These are phyloP conservation scores for Quiscalus mexicanus DNA, from an alignment of 2,113 vertebrate genomes.

Conservation along the genomic window DNA sequence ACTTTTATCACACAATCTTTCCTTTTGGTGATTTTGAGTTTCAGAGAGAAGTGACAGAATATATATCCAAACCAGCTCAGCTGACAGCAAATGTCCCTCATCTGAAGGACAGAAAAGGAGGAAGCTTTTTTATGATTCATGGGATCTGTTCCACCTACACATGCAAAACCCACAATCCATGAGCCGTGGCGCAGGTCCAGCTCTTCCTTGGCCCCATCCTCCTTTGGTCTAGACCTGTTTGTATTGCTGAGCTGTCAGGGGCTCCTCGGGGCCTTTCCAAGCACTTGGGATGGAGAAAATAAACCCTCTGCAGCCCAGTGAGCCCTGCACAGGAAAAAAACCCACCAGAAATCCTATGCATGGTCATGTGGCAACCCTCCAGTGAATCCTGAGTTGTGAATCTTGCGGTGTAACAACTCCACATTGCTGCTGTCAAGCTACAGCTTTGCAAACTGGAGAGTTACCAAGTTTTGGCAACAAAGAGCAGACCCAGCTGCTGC, in stretches of 20 bases:
- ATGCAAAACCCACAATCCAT: not conserved
- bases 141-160: conserved; percentile 47
- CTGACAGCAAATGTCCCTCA: conserved; percentile 22
- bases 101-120: not conserved
- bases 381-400: not conserved
- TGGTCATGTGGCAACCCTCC: not conserved
- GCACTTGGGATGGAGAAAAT: not conserved
- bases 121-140: conserved; percentile 20
- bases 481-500: not conserved
- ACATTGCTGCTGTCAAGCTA: not conserved
- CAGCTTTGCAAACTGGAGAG: not conserved
- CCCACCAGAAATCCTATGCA: fast-evolving
- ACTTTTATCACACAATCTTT: not conserved
- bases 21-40: not conserved
- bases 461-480: not conserved
- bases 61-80: not conserved
- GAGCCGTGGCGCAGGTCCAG: not conserved
- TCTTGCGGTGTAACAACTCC: not conserved
- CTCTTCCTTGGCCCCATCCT: not conserved
- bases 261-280: not conserved
- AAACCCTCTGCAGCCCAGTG: not conserved
- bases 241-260: not conserved
- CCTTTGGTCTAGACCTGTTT: not conserved
- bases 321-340: not conserved
- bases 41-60: not conserved